Evolutionary conservation across 1,140 invertebrate species (phyloP).

Genomic region (Meloidogyne chitwoodi): DNA sequence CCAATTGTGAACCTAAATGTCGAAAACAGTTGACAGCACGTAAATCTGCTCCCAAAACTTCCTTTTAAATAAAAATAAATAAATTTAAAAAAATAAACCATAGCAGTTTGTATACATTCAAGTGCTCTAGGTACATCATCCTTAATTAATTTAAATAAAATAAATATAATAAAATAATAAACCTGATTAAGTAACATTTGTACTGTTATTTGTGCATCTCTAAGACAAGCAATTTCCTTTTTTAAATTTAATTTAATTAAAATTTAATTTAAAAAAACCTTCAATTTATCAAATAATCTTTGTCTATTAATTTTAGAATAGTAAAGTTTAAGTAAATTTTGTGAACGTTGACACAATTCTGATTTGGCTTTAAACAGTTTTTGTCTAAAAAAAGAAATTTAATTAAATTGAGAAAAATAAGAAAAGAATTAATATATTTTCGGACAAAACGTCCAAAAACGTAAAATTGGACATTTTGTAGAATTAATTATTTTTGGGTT

Average conservation of each 20-base stretch:
- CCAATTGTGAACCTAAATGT: conserved; percentile 88
- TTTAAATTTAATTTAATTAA: conserved; percentile 14
- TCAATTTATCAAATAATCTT: conserved; percentile 43
- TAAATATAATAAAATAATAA: no score
- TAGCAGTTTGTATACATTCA: conserved; percentile 90
- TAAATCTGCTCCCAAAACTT: conserved; percentile 73
- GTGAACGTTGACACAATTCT: conserved; percentile 36
- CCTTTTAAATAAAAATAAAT: neutral
- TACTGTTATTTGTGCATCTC: conserved; percentile 95
- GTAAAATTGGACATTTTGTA: no score
- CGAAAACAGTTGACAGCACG: conserved; percentile 86
- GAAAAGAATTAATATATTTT: neutral
- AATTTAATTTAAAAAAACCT: conserved; percentile 22
- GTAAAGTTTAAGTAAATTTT: conserved; percentile 60
- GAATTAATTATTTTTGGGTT: no score
- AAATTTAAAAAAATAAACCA: conserved; percentile 64
- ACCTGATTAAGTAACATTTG: conserved; percentile 87
- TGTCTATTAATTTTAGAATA: conserved; percentile 62
- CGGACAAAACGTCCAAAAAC: no score
- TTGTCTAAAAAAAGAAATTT: conserved; percentile 23
- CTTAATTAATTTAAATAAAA: no score
- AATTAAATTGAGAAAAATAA: no score
- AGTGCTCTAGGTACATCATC: conserved; percentile 94
- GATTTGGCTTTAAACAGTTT: conserved; percentile 43
- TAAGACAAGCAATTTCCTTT: conserved; percentile 66